Percentiles rank a stretch among this genome's conserved stretches.
These are phyloP conservation scores for Cotesia typhae DNA, from an alignment of 1,140 invertebrate genomes.

Conservation along the genomic window DNA sequence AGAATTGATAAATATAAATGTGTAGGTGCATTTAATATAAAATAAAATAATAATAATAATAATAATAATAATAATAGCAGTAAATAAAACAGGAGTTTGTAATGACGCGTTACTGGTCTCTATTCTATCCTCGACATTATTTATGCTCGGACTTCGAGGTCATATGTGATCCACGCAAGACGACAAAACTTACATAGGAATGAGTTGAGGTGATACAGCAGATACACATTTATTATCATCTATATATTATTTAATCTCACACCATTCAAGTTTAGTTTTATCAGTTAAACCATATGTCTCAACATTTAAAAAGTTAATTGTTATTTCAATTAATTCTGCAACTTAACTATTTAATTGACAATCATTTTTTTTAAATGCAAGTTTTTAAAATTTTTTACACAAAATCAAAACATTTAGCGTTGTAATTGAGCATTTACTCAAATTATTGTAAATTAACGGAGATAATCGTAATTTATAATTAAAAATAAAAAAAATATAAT, in stretches of 20 bases:
- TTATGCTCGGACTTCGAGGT: constrained; percentile 28
- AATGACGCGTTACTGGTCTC: constrained; percentile 11
- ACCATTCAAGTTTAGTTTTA: background rate
- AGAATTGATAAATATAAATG: constrained; percentile 5
- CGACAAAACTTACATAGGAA: constrained; percentile 6
- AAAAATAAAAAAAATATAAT: too few relatives aligned
- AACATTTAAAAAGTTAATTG: too few relatives aligned
- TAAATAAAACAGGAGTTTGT: background rate
- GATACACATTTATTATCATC: background rate
- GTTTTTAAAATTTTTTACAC: too few relatives aligned
- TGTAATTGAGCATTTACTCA: too few relatives aligned
- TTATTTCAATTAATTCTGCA: too few relatives aligned
- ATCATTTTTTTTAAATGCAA: too few relatives aligned
- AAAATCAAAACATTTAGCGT: too few relatives aligned
- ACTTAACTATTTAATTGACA: too few relatives aligned
- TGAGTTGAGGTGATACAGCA: background rate
- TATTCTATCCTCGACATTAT: constrained; percentile 35
- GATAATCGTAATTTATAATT: too few relatives aligned
- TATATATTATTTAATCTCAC: background rate
- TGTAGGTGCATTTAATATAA: background rate
- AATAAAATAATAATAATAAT: background rate
- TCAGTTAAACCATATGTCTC: background rate
- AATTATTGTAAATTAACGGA: too few relatives aligned
- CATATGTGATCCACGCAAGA: constrained; percentile 1
- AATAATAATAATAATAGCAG: background rate